Percentiles rank a stretch among this genome's conserved stretches.
These are phyloP conservation scores for Lethenteron camtschaticum DNA, from an alignment of 2,113 vertebrate species.

Conservation along the genomic window DNA sequence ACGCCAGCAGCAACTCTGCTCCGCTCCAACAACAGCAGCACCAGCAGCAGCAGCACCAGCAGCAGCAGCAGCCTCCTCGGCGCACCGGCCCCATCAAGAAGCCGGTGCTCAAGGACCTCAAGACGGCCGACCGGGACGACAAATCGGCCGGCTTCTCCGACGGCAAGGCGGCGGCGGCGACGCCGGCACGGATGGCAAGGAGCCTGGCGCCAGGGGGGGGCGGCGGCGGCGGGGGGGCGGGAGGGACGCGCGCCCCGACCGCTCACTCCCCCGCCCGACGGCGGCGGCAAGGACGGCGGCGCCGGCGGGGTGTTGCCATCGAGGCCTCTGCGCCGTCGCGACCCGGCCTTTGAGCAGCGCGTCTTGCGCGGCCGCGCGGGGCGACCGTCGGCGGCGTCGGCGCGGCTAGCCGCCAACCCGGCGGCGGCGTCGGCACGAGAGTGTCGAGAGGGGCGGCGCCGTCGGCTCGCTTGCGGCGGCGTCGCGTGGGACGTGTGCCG, in stretches of 20 bases:
- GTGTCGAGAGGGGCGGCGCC: too few relatives aligned
- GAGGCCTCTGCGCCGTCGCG: neutral
- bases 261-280: slow-evolving; percentile 17
- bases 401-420: too few relatives aligned
- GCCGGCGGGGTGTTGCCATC: slow-evolving; percentile 11
- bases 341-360: slow-evolving; percentile 14
- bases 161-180: neutral
- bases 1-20: too few relatives aligned
- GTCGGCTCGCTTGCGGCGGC: too few relatives aligned
- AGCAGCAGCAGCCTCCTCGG: slow-evolving; percentile 28
- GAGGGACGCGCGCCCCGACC: slow-evolving; percentile 13
- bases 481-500: too few relatives aligned
- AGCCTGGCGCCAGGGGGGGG: slow-evolving; percentile 16
- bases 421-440: too few relatives aligned
- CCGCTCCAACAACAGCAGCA: neutral
- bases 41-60: neutral
- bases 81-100: slow-evolving; percentile 63
- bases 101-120: slow-evolving; percentile 74
- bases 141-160: neutral
- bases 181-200: slow-evolving; percentile 19
- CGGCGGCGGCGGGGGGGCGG: slow-evolving; percentile 10
- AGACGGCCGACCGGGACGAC: slow-evolving; percentile 22
- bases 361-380: slow-evolving; percentile 22
- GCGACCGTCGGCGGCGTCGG: slow-evolving; percentile 27
- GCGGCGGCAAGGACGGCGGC: slow-evolving; percentile 37